Conservation (phyloP, 1,140 invertebrate genomes). For the Phortica variegata region DNA sequence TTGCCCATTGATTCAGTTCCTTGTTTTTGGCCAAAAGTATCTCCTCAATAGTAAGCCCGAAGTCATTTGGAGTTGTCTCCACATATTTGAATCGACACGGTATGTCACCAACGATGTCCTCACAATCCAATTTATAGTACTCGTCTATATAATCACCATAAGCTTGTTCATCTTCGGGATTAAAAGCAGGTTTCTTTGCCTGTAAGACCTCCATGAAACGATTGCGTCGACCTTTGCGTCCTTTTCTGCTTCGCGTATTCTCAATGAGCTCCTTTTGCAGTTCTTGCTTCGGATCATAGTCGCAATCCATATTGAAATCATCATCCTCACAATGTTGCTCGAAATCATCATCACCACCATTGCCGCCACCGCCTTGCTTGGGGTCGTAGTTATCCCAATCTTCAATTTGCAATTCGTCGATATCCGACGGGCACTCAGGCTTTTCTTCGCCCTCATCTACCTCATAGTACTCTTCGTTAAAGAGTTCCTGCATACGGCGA, state of each 20-base stretch:
- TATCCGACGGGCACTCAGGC: conserved; percentile 75
- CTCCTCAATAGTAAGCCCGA: conserved; percentile 88
- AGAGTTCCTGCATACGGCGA: conserved; percentile 80
- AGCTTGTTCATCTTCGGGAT: conserved; percentile 73
- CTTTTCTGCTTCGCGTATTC: conserved; percentile 63
- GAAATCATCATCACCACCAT: conserved; percentile 41
- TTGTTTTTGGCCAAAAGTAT: conserved; percentile 85
- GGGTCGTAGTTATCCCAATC: conserved; percentile 74
- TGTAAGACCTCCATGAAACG: conserved; percentile 72
- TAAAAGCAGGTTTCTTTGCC: conserved; percentile 77
- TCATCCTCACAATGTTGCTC: conserved; percentile 74
- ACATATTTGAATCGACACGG: conserved; percentile 94
- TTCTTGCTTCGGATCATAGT: conserved; percentile 69
- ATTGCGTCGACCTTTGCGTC: conserved; percentile 63
- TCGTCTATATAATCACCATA: conserved; percentile 91
- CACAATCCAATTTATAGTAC: conserved; percentile 92
- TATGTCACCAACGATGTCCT: conserved; percentile 89
- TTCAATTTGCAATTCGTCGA: conserved; percentile 72
- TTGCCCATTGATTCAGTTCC: conserved; percentile 93
- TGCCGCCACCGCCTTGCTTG: conserved; percentile 26
- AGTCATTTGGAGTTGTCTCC: conserved; percentile 84
- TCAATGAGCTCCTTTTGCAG: conserved; percentile 64
- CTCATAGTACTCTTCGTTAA: conserved; percentile 84
- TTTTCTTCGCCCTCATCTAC: conserved; percentile 71
- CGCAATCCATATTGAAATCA: conserved; percentile 87